Percentiles rank a stretch among this genome's conserved stretches.
These are phyloP conservation scores for Oscheius sp. DNA, from an alignment of 1,140 invertebrate genomes.

Conservation along the genomic window DNA sequence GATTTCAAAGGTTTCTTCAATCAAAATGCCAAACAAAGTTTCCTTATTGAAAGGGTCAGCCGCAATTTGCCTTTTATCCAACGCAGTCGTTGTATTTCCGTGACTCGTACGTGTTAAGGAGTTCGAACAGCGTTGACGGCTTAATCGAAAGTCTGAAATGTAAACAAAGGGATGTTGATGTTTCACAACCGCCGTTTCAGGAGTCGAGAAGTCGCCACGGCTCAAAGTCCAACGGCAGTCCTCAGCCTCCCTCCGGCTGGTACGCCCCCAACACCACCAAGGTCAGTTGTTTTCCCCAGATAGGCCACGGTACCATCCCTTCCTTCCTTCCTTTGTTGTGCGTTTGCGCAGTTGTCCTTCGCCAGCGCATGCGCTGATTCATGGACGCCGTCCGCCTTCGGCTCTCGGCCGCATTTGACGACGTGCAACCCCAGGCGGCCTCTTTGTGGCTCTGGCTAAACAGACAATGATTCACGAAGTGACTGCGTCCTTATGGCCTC, in stretches of 20 bases:
- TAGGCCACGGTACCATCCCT: neutral
- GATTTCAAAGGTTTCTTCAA: too few species aligned
- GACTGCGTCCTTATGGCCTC: neutral
- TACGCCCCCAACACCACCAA: constrained; percentile 9
- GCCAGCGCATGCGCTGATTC: neutral
- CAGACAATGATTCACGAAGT: constrained; percentile 2
- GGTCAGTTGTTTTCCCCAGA: neutral
- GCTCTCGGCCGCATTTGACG: neutral
- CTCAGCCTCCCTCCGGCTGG: neutral
- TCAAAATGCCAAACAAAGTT: too few species aligned
- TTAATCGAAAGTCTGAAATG: too few species aligned
- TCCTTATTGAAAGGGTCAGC: too few species aligned
- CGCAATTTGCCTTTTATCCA: too few species aligned
- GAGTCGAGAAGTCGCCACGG: neutral
- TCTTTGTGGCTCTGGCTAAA: neutral
- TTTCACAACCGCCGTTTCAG: too few species aligned
- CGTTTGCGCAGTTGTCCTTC: neutral
- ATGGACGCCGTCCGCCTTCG: neutral
- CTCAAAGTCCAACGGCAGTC: neutral
- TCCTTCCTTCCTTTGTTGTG: neutral
- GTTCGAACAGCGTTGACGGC: too few species aligned
- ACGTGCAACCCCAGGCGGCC: neutral
- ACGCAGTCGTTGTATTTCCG: too few species aligned
- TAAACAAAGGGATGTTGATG: too few species aligned
- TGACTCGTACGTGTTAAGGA: too few species aligned